Evolutionary conservation across 2,888 invertebrate genomes (phyloP).

Genomic region (Zele albiditarsus): DNA sequence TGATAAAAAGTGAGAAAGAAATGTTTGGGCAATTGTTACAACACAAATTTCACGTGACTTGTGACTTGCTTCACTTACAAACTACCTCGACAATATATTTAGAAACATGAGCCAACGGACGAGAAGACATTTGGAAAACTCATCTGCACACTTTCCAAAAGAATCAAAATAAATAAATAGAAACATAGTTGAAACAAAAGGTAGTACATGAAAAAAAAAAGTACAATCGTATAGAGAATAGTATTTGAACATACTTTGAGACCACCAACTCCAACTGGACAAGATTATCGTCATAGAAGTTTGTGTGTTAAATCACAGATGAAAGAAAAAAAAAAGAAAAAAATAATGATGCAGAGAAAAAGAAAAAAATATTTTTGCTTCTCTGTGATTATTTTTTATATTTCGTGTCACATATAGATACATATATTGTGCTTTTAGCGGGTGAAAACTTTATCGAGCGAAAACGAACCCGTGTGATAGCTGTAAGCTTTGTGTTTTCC

Average conservation of each 20-base stretch:
- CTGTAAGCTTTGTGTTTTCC: not conserved
- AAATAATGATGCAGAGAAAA: too few species aligned
- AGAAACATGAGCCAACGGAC: not conserved
- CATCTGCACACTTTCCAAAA: not conserved
- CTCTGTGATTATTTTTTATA: not conserved
- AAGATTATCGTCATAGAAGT: not conserved
- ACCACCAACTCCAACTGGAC: not conserved
- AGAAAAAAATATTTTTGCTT: too few species aligned
- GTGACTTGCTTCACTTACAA: not conserved
- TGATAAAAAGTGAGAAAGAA: not conserved
- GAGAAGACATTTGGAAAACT: not conserved
- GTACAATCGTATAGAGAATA: not conserved
- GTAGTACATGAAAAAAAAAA: not conserved
- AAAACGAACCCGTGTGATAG: not conserved
- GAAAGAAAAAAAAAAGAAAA: not conserved
- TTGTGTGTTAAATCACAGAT: not conserved
- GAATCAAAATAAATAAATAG: not conserved
- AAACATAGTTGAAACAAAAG: not conserved
- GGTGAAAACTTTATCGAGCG: constrained; percentile 6
- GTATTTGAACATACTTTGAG: not conserved
- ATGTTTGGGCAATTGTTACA: not conserved
- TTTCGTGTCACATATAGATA: not conserved
- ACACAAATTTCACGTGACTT: constrained; percentile 9
- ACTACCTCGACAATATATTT: not conserved
- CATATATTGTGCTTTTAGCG: not conserved